Evolutionary conservation across 2,888 invertebrate genomes (phyloP).

Genomic region (Meiosimyza decipiens): DNA sequence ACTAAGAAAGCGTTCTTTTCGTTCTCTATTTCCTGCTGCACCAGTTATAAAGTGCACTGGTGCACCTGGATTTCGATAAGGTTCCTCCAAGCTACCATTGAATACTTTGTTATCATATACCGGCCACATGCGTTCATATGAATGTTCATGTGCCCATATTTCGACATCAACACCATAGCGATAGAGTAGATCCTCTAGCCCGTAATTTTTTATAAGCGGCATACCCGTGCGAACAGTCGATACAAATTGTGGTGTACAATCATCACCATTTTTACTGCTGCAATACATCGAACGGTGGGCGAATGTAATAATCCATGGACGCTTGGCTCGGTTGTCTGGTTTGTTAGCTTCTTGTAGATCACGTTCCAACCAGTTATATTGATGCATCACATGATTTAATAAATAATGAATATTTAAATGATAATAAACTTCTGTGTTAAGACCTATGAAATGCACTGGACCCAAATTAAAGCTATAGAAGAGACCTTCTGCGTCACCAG

Average conservation of each 20-base stretch:
- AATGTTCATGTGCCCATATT: slow-evolving; percentile 98
- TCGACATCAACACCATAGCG: slow-evolving; percentile 92
- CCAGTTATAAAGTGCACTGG: slow-evolving; percentile 94
- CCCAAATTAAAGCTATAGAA: slow-evolving; percentile 92
- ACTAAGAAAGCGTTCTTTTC: slow-evolving; percentile 78
- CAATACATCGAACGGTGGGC: slow-evolving; percentile 95
- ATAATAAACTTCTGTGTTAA: slow-evolving; percentile 96
- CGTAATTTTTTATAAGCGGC: slow-evolving; percentile 75
- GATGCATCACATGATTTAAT: slow-evolving; percentile 79
- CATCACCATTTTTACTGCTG: slow-evolving; percentile 84
- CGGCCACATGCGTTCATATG: slow-evolving; percentile 96
- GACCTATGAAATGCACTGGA: slow-evolving; percentile 88
- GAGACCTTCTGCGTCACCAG: slow-evolving; percentile 76
- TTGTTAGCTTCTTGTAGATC: slow-evolving; percentile 81
- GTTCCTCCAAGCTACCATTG: slow-evolving; percentile 70
- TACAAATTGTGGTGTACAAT: slow-evolving; percentile 74
- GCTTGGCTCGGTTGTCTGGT: slow-evolving; percentile 77
- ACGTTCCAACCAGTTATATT: slow-evolving; percentile 86
- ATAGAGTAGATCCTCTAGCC: slow-evolving; percentile 86
- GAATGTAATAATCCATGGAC: slow-evolving; percentile 86
- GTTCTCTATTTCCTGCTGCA: slow-evolving; percentile 90
- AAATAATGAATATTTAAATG: slow-evolving; percentile 89
- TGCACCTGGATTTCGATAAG: slow-evolving; percentile 75
- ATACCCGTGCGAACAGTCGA: slow-evolving; percentile 76
- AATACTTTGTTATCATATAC: slow-evolving; percentile 84